Conservation (phyloP, 1,140 invertebrate species). For the Rhagoletis zephyria region DNA sequence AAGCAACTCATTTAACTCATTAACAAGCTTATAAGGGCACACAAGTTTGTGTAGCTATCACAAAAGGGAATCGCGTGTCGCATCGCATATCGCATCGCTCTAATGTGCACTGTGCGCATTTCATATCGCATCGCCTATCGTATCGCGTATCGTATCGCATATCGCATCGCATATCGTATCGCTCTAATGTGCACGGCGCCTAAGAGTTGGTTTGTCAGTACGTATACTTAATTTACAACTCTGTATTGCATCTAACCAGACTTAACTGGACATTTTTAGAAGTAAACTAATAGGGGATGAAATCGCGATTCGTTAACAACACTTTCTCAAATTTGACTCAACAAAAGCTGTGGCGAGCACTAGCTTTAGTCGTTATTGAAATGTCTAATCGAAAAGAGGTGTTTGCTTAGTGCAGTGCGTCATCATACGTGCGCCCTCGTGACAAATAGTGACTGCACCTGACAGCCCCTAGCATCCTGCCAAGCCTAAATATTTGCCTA, state of each 20-base stretch:
- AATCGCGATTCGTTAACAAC: not conserved
- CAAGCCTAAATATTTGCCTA: conserved; percentile 27
- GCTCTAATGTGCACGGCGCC: too few relatives aligned
- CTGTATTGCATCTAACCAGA: not conserved
- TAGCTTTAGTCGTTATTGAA: conserved; percentile 30
- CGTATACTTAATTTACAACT: conserved; percentile 15
- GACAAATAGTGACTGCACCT: conserved; percentile 46
- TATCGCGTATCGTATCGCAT: too few relatives aligned
- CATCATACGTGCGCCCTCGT: conserved; percentile 39
- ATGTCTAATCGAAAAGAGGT: conserved; percentile 9
- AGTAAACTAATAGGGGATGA: not conserved
- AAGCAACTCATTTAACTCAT: too few relatives aligned
- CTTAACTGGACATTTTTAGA: not conserved
- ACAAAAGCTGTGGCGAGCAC: not conserved
- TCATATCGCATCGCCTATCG: too few relatives aligned
- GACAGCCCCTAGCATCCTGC: conserved; percentile 39
- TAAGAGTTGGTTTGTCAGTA: not conserved
- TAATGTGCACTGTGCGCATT: too few relatives aligned
- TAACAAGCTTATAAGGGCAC: too few relatives aligned
- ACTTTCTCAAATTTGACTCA: not conserved
- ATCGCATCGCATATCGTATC: too few relatives aligned
- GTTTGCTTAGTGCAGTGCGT: conserved; percentile 13
- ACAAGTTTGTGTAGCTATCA: too few relatives aligned
- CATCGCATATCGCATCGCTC: too few relatives aligned
- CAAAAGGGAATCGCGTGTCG: too few relatives aligned